Evolutionary conservation across 2,797 vertebrate species (phyloP), one percentile per base, ranked within the genome.

Genomic region (Micromesistius poutassou): DNA sequence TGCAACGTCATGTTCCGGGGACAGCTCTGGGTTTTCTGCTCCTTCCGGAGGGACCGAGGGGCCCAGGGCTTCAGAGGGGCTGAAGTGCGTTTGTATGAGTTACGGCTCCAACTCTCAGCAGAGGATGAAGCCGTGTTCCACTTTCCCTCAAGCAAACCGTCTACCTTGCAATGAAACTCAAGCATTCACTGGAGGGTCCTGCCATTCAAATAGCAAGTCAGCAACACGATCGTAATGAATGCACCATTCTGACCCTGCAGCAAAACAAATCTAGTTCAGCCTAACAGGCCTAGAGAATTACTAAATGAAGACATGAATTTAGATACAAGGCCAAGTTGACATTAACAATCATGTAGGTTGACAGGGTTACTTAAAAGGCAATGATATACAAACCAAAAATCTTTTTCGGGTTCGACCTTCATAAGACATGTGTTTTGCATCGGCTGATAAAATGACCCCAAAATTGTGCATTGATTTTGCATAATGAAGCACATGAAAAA

Each of bases 161-260:
- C 88, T 80, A 81, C 68, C 81, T 85, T 8, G 77, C 76, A 79
- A 81, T 85, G 78, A 77, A 88, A 87, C 83, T 78, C 76, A 84
- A 85, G 81, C 74, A 72, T 9, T 76, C 19, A 25, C 78, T 50
- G 74, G 77, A 83, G 76, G 85, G 83, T 82, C 84, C 82, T 77
- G 75, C 22, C 73, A 74, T 79, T 86, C 76, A 86, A 83, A 85
- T 14, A 80, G 77, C 72, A 72, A 87, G 80, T 89, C 87, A 89
- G 81, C 77, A 81, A 82, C 79, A 71, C 68, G 74, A 77, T 31
- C 78, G 50, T 76, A 79, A 89, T 82, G 77, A 84, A 83, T 68
- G 77, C 79, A 79, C 74, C 14, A 2, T 62, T 87, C 33, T 81
- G 80, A 83, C 86, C 70, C 78, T 76, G 72, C 31, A 81, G 84